Base-by-base conservation (phyloP, 2,888 invertebrate species). In the Masnerella sp. region DNA sequence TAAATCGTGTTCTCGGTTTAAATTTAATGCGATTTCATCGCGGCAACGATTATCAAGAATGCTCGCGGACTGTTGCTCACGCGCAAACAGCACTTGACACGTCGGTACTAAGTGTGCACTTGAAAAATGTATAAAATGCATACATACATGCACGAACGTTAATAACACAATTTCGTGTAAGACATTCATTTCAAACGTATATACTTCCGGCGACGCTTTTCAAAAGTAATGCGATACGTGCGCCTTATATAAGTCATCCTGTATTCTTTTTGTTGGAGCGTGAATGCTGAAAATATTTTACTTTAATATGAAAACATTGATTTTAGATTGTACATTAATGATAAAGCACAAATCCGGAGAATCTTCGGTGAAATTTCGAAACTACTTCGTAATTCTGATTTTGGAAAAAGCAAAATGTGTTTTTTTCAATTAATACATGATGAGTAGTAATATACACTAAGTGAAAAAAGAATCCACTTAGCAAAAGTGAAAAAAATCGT, bases 81-180 rank as follows among this genome's bases (percentile, higher is more conserved):
- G 65, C 32, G 65, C 59, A 59, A 71, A 65, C 59, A 58, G 34
- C 65, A 59, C 71, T 72, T 56, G 65, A 72, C 71, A 70, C 70
- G 70, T 64, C 51, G 58, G 49, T 58, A 22, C 58, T 51, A 45
- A 71, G 59, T 43, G 28, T 45, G 20, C 14, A 36, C 71, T 64
- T 71, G 58, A 64, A 71, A 71, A 64, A 65, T 71, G 45, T 71
- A 64, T 62, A 71, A 52, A 71, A 70, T 56, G 45, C 54, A 71
- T 51, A 52, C 40, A 59, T 64, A 30, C 43, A 64, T 64, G 43
- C 56, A 52, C 17, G 25, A 52, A 64, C 32, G 30, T 64, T 71
- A 71, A 64, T 71, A 71, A 71, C 64, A 59, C 64, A 45, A 56
- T 61, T 71, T 64, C 59, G 30, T 42, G 64, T 42, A 64, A 43